Evolutionary conservation across 2,888 invertebrate species (phyloP).

Genomic region (Coleophora flavipennella): DNA sequence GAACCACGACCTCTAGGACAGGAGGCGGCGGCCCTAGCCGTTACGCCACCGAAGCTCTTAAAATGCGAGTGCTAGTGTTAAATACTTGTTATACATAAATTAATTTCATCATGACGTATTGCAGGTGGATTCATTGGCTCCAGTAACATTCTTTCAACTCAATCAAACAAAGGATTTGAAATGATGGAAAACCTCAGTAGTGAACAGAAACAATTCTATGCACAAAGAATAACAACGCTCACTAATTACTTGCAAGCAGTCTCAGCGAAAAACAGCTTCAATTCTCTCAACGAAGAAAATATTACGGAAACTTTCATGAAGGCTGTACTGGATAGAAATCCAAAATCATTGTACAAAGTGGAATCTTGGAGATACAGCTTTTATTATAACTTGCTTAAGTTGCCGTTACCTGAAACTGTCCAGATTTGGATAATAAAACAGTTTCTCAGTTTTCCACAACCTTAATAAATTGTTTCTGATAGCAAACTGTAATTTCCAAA

Average conservation of each 20-base stretch:
- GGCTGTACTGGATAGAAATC: slow-evolving; percentile 73
- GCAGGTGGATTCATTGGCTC: slow-evolving; percentile 78
- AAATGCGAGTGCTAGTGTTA: too few species aligned
- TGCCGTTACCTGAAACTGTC: slow-evolving; percentile 68
- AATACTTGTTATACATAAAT: too few species aligned
- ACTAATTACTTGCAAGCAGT: slow-evolving; percentile 71
- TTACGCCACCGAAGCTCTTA: too few species aligned
- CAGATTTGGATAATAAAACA: slow-evolving; percentile 74
- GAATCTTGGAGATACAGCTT: slow-evolving; percentile 78
- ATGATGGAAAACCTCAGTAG: slow-evolving; percentile 77
- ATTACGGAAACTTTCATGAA: slow-evolving; percentile 76
- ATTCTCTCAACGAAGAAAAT: slow-evolving; percentile 64
- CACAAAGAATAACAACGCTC: slow-evolving; percentile 76
- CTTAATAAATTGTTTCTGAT: slow-evolving; percentile 6
- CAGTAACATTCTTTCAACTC: slow-evolving; percentile 79
- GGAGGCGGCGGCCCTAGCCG: too few species aligned
- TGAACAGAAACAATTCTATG: slow-evolving; percentile 77
- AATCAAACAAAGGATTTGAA: slow-evolving; percentile 70
- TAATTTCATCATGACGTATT: slow-evolving; percentile 14
- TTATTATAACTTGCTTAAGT: slow-evolving; percentile 77
- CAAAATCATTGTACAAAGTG: slow-evolving; percentile 76
- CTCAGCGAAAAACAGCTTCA: slow-evolving; percentile 43
- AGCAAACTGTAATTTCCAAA: neutral
- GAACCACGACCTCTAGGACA: too few species aligned
- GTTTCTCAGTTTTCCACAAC: slow-evolving; percentile 77